Conservation (phyloP, 2,888 invertebrate species). For the Drosophila eohydei region DNA sequence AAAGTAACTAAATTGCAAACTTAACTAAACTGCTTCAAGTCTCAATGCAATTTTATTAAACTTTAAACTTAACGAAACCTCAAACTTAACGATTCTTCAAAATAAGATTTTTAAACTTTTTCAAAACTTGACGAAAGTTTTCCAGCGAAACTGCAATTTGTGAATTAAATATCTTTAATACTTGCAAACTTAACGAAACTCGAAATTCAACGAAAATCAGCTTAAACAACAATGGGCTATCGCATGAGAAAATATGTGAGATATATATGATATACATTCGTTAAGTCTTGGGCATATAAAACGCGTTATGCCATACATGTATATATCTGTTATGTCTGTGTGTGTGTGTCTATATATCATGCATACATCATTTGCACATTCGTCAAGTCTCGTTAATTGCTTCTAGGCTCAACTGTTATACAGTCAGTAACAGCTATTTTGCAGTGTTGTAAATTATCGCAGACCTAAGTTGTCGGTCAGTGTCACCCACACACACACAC, state of each 20-base stretch:
- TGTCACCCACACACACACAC: slow-evolving; percentile 40
- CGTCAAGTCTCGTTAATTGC: slow-evolving; percentile 57
- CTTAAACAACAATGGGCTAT: slow-evolving; percentile 52
- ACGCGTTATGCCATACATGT: not conserved
- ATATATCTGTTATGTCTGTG: not conserved
- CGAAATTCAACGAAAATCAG: slow-evolving; percentile 10
- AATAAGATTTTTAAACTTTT: not conserved
- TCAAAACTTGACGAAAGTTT: slow-evolving; percentile 6
- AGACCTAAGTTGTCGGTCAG: slow-evolving; percentile 66
- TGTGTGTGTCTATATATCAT: not conserved
- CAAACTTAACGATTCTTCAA: not conserved
- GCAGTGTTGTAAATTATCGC: slow-evolving; percentile 44
- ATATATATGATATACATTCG: slow-evolving; percentile 39
- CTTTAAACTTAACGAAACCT: slow-evolving; percentile 13
- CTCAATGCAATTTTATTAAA: not conserved
- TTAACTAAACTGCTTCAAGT: not conserved
- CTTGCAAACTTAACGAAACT: slow-evolving; percentile 13
- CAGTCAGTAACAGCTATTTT: slow-evolving; percentile 3
- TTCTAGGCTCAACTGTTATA: slow-evolving; percentile 23
- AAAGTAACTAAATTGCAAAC: not conserved
- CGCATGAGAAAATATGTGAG: slow-evolving; percentile 72
- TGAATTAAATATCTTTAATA: no score
- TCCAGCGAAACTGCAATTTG: no score
- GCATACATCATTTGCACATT: slow-evolving; percentile 18
- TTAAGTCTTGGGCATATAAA: slow-evolving; percentile 37